These are phyloP conservation scores for Carabus problematicus DNA, from an alignment of 2,888 invertebrate genomes.

Conservation along the genomic window DNA sequence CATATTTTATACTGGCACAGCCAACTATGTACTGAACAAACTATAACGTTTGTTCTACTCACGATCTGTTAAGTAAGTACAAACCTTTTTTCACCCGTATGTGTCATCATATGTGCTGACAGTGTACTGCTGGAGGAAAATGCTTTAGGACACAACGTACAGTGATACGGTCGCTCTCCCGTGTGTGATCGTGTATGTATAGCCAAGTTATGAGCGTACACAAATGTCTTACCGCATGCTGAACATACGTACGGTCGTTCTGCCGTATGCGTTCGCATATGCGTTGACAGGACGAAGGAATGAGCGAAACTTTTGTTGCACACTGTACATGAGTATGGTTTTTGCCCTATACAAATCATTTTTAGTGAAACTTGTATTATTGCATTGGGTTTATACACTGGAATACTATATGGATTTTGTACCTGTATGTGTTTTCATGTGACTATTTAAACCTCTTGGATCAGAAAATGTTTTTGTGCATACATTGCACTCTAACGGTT, in stretches of 20 bases:
- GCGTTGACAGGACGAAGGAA: constrained; percentile 51
- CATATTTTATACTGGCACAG: neutral
- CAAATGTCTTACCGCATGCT: constrained; percentile 53
- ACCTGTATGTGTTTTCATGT: constrained; percentile 52
- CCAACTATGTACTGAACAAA: neutral
- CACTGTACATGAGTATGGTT: constrained; percentile 50
- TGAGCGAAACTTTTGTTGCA: constrained; percentile 53
- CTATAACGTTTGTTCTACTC: neutral
- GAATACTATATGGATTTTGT: neutral
- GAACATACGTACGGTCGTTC: constrained; percentile 53
- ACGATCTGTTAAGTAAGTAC: neutral
- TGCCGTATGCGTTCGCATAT: constrained; percentile 52
- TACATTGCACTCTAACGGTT: constrained; percentile 49
- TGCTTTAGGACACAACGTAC: constrained; percentile 49
- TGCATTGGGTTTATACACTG: neutral
- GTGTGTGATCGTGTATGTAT: constrained; percentile 53
- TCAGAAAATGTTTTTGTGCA: constrained; percentile 52
- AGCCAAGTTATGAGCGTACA: constrained; percentile 52
- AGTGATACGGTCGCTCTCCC: constrained; percentile 53
- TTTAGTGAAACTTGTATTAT: constrained; percentile 3
- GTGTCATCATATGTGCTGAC: constrained; percentile 49
- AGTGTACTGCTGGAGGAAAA: constrained; percentile 51
- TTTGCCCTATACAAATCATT: constrained; percentile 48
- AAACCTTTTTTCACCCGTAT: constrained; percentile 47
- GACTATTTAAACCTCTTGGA: constrained; percentile 51